Percentiles rank a stretch among this genome's conserved stretches.
phyloP scores from a whole-genome alignment of 2,888 invertebrate species.

The Eristalis tenax region DNA sequence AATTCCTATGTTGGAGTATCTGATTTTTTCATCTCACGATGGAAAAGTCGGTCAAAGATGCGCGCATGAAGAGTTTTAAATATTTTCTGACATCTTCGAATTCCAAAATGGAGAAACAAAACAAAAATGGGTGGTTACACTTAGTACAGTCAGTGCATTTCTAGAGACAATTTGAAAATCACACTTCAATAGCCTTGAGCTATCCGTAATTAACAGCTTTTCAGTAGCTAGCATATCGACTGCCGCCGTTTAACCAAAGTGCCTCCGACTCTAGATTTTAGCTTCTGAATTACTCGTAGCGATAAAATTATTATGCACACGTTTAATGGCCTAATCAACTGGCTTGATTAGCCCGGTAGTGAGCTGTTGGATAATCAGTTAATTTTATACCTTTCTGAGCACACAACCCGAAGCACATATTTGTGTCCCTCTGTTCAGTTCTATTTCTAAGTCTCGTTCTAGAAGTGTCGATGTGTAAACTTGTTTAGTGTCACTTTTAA shows the following conservation, averaged over 20 bases:
- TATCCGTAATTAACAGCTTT: background rate
- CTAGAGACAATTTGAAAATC: background rate
- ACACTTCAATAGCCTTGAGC: background rate
- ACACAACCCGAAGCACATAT: background rate
- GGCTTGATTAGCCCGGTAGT: constrained; percentile 6
- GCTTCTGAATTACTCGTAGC: constrained; percentile 48
- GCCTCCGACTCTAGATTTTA: constrained; percentile 9
- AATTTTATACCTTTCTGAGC: constrained; percentile 11
- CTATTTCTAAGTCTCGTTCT: background rate
- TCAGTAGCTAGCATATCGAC: background rate
- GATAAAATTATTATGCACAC: constrained; percentile 27
- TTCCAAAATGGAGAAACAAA: background rate
- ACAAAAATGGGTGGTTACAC: background rate
- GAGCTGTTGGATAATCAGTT: constrained; percentile 12
- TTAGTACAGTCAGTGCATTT: background rate
- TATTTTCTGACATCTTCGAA: too few species aligned
- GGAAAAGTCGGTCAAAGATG: background rate
- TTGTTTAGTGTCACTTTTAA: background rate
- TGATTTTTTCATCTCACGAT: too few species aligned
- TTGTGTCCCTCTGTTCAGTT: background rate
- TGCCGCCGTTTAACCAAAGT: background rate
- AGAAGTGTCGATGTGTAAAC: constrained; percentile 1
- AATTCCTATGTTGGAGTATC: background rate
- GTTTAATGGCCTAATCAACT: constrained; percentile 32
- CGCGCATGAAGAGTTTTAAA: too few species aligned